Evolutionary conservation across 2,113 vertebrate species (phyloP).

Genomic region (Anolis carolinensis): DNA sequence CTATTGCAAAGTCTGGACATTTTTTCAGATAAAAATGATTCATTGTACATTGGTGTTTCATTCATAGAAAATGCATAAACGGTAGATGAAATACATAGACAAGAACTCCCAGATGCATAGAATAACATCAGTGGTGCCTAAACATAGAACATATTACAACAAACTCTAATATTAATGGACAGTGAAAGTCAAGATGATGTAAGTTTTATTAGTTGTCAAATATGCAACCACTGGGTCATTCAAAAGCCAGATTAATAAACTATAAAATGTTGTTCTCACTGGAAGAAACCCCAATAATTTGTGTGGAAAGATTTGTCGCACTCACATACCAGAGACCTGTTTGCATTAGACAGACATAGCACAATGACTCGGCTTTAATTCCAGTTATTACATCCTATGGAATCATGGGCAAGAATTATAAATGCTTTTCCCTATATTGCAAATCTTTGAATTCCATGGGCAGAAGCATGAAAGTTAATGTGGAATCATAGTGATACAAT

Average conservation of each 20-base stretch:
- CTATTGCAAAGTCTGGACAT: background rate
- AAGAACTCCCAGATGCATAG: background rate
- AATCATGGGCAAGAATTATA: no score
- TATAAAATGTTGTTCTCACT: background rate
- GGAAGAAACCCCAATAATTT: background rate
- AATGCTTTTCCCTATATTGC: no score
- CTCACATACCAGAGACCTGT: background rate
- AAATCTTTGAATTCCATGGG: no score
- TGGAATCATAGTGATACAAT: no score
- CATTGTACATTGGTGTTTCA: background rate
- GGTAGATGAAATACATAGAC: background rate
- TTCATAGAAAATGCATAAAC: background rate
- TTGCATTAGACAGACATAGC: no score
- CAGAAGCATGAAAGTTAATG: no score
- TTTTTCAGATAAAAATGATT: background rate
- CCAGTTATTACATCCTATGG: no score
- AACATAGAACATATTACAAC: background rate
- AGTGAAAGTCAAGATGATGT: background rate
- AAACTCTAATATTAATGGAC: background rate
- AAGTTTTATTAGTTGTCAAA: background rate
- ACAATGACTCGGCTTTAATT: no score
- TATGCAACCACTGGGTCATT: background rate
- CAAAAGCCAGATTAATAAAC: background rate
- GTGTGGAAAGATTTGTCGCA: background rate
- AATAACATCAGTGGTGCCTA: background rate